These are phyloP conservation scores for Myoxocephalus aenaeus DNA, from an alignment of 2,797 vertebrate species.

Conservation along the genomic window DNA sequence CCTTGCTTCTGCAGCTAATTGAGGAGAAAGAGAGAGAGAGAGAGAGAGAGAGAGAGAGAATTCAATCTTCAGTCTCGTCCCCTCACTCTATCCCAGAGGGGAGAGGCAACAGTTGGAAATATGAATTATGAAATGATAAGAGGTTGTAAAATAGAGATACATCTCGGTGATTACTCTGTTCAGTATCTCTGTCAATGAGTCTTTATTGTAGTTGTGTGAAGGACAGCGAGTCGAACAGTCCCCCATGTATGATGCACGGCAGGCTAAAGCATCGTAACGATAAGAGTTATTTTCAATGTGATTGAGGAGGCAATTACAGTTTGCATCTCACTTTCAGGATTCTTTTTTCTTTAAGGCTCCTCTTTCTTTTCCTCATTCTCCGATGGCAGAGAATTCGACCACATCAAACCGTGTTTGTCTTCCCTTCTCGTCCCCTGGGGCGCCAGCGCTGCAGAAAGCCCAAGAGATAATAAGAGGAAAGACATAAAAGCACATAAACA, in stretches of 20 bases:
- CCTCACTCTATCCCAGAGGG: constrained; percentile 56
- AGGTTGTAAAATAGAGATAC: constrained; percentile 81
- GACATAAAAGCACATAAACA: constrained; percentile 80
- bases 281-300: constrained; percentile 62
- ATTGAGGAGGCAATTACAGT: constrained; percentile 78
- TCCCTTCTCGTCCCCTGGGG: constrained; percentile 69
- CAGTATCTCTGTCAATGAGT: constrained; percentile 67
- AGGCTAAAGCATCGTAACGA: constrained; percentile 42
- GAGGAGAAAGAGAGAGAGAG: constrained; percentile 11
- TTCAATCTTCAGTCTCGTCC: constrained; percentile 56
- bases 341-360: constrained; percentile 22
- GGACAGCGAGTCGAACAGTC: constrained; percentile 72
- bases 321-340: constrained; percentile 64
- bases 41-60: neutral
- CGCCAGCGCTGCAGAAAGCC: constrained; percentile 67
- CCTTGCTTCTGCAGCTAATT: constrained; percentile 46
- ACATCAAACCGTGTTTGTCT: constrained; percentile 79
- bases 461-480: constrained; percentile 73
- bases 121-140: constrained; percentile 79
- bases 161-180: constrained; percentile 77
- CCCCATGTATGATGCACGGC: constrained; percentile 54
- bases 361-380: constrained; percentile 56
- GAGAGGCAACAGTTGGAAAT: constrained; percentile 78
- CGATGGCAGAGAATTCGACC: constrained; percentile 70
- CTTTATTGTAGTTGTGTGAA: constrained; percentile 71